A percentile compares a stretch with the other conserved stretches of the same genome.
Evolutionary conservation across 1,140 invertebrate genomes (phyloP).

Genomic region (Phortica variegata): DNA sequence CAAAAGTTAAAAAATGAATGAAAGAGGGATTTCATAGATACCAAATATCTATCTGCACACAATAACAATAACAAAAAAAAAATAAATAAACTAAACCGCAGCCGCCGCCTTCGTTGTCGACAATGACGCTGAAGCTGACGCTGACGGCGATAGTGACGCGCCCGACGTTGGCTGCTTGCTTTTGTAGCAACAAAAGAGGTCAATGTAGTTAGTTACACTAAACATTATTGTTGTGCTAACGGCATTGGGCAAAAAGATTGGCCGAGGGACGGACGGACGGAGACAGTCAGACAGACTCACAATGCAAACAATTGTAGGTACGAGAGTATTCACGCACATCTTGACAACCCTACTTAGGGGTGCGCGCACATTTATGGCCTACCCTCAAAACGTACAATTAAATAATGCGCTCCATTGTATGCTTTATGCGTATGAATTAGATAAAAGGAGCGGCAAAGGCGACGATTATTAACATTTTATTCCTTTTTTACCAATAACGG

Average conservation of each 20-base stretch:
- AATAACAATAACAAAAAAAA: conserved; percentile 1
- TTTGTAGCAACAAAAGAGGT: conserved; percentile 43
- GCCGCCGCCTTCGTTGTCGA: conserved; percentile 21
- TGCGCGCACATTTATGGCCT: conserved; percentile 20
- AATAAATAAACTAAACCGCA: conserved; percentile 26
- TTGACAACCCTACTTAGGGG: conserved; percentile 36
- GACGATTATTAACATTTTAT: too few relatives aligned
- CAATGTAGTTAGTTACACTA: conserved; percentile 47
- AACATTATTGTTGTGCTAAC: background rate
- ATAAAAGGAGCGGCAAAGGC: too few relatives aligned
- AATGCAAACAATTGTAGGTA: conserved; percentile 20
- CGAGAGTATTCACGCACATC: conserved; percentile 3
- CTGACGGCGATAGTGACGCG: conserved; percentile 6
- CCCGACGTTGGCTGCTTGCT: conserved; percentile 12
- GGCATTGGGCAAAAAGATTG: background rate
- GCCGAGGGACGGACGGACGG: too few relatives aligned
- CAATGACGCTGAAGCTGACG: conserved; percentile 5
- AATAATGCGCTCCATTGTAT: conserved; percentile 29
- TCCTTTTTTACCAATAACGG: too few relatives aligned
- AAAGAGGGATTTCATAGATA: background rate
- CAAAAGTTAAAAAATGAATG: too few relatives aligned
- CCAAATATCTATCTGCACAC: background rate
- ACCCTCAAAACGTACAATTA: conserved; percentile 34
- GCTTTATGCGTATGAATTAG: conserved; percentile 25
- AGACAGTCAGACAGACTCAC: too few relatives aligned